Conservation (phyloP, 2,797 vertebrate genomes). For the Leptoclinus maculatus region DNA sequence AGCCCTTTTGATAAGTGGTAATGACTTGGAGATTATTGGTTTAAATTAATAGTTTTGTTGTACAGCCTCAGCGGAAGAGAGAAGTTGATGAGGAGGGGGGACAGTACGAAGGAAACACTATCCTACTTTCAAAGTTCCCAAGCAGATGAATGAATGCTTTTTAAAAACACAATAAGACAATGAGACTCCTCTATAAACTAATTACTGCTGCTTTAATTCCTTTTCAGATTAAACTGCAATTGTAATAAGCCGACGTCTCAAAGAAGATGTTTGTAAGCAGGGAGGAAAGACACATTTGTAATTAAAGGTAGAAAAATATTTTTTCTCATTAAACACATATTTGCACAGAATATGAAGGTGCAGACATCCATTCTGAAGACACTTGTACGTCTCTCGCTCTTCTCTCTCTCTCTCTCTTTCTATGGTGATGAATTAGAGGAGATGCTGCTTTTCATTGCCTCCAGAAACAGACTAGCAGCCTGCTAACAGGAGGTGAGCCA, state of each 20-base stretch:
- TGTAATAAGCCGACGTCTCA: slow-evolving; percentile 79
- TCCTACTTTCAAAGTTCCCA: slow-evolving; percentile 80
- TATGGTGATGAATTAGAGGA: slow-evolving; percentile 20
- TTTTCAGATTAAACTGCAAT: slow-evolving; percentile 82
- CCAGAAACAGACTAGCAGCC: slow-evolving; percentile 51
- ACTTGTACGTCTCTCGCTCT: slow-evolving; percentile 11
- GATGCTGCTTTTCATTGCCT: slow-evolving; percentile 52
- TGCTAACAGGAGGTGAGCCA: slow-evolving; percentile 60
- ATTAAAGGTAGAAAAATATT: slow-evolving; percentile 81
- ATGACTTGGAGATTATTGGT: slow-evolving; percentile 84
- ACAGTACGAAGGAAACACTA: slow-evolving; percentile 59
- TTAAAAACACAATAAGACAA: slow-evolving; percentile 84
- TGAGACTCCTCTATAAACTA: slow-evolving; percentile 82
- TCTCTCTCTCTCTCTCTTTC: neutral
- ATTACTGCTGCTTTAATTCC: slow-evolving; percentile 85
- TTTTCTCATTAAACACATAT: slow-evolving; percentile 76
- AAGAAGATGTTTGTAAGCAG: slow-evolving; percentile 78
- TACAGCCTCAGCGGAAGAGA: slow-evolving; percentile 54
- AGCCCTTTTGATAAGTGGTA: slow-evolving; percentile 83
- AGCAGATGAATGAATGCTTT: slow-evolving; percentile 82
- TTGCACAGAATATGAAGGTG: slow-evolving; percentile 62
- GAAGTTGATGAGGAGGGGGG: slow-evolving; percentile 59
- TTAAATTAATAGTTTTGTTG: slow-evolving; percentile 83
- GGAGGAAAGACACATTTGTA: slow-evolving; percentile 74
- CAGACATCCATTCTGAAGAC: slow-evolving; percentile 29